phyloP scores from a whole-genome alignment of 2,113 vertebrate genomes.

The Crotophaga sulcirostris region DNA sequence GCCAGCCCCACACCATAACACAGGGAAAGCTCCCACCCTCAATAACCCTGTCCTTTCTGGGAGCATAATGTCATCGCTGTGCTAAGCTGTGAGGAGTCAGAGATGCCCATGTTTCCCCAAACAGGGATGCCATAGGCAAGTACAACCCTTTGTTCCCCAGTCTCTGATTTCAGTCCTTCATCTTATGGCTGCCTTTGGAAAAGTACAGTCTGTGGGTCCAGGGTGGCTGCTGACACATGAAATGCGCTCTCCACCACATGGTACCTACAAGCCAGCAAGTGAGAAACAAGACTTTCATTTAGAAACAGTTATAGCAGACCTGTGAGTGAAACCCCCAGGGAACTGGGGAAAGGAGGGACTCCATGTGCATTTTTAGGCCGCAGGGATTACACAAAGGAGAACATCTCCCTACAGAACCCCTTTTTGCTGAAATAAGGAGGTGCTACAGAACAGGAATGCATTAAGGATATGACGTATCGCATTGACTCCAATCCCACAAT shows the following conservation, averaged over 20 bases:
- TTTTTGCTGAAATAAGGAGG: background rate
- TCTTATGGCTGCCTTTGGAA: background rate
- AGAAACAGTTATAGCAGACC: background rate
- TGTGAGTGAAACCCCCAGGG: background rate
- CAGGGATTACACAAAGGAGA: rapidly evolving
- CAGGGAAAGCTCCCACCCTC: rapidly evolving
- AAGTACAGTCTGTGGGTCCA: background rate
- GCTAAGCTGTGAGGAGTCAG: background rate
- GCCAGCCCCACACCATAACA: background rate
- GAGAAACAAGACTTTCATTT: background rate
- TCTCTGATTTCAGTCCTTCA: background rate
- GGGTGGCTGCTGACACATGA: background rate
- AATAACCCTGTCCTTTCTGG: rapidly evolving
- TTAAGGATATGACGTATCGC: background rate
- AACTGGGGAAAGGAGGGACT: background rate
- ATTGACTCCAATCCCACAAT: background rate
- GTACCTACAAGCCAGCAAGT: background rate
- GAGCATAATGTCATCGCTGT: background rate
- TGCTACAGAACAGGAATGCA: background rate
- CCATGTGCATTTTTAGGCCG: background rate
- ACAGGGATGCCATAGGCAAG: background rate
- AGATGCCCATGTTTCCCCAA: background rate
- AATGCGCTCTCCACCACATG: background rate
- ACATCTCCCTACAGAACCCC: background rate
- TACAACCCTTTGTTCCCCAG: rapidly evolving